These are phyloP conservation scores for Drosophila serrata DNA, from an alignment of 1,140 invertebrate genomes.

Conservation along the genomic window DNA sequence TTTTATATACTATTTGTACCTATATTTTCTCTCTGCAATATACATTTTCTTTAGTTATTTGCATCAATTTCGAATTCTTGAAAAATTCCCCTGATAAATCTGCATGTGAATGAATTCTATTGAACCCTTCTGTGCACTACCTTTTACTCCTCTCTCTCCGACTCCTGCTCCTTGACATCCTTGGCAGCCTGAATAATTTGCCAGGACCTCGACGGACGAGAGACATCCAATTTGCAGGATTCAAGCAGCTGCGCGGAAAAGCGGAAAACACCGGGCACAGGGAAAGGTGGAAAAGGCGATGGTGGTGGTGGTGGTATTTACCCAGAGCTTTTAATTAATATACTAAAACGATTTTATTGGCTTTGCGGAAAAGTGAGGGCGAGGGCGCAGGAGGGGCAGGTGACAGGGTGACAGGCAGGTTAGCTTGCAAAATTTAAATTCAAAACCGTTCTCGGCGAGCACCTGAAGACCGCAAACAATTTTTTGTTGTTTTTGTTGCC, in stretches of 20 bases:
- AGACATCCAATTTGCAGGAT: conserved; percentile 41
- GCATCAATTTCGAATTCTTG: neutral
- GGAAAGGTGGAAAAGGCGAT: neutral
- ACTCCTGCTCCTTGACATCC: neutral
- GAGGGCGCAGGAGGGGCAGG: conserved; percentile 2
- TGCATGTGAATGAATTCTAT: conserved; percentile 27
- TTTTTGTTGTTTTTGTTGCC: conserved; percentile 17
- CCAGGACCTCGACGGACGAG: conserved; percentile 12
- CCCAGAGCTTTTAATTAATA: conserved; percentile 81
- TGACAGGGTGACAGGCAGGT: neutral
- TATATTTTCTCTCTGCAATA: neutral
- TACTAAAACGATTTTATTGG: conserved; percentile 80
- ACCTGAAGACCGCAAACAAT: conserved; percentile 67
- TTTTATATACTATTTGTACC: neutral
- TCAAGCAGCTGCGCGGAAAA: conserved; percentile 20
- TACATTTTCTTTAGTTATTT: neutral
- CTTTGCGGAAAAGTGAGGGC: conserved; percentile 18
- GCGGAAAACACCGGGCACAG: conserved; percentile 1
- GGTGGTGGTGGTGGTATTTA: conserved; percentile 40
- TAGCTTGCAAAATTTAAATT: conserved; percentile 57
- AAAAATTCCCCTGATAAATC: neutral
- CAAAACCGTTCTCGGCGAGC: conserved; percentile 41
- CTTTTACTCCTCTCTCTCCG: too few relatives aligned
- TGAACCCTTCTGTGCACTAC: neutral
- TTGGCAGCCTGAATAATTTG: conserved; percentile 38